Evolutionary conservation across 2,888 invertebrate genomes (phyloP).

Genomic region (Orgyia antiqua): DNA sequence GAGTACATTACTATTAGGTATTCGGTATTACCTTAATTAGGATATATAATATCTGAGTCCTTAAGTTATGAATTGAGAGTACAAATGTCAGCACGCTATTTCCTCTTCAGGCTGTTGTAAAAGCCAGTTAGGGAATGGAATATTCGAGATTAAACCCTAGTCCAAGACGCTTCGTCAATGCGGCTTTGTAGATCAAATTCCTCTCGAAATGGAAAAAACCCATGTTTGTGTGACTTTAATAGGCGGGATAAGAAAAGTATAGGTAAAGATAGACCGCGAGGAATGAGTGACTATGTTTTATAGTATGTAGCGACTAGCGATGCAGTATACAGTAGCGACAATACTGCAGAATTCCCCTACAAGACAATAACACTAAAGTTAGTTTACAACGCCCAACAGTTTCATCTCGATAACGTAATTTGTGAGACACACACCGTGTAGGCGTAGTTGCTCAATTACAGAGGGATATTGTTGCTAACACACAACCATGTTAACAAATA

Average conservation of each 20-base stretch:
- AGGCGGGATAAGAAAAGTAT: no score
- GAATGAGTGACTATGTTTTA: no score
- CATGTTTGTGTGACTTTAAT: no score
- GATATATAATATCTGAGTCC: not conserved
- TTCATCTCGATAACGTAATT: constrained; percentile 43
- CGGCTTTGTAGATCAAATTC: no score
- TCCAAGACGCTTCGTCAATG: no score
- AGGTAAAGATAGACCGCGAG: no score
- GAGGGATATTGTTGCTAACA: constrained; percentile 15
- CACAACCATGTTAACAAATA: constrained; percentile 7
- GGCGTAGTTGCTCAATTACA: constrained; percentile 34
- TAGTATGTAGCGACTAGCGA: no score
- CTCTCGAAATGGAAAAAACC: no score
- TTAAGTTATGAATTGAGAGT: not conserved
- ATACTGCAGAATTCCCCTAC: constrained; percentile 20
- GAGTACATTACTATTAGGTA: not conserved
- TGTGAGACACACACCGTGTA: constrained; percentile 33
- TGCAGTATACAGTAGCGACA: constrained; percentile 10
- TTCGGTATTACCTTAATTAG: no score
- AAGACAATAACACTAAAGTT: constrained; percentile 34
- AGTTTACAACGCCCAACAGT: constrained; percentile 33
- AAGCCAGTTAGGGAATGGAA: no score
- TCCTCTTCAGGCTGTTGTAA: no score
- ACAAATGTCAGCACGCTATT: not conserved
- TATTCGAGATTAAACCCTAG: no score